Percentiles rank a stretch among this genome's conserved stretches.
Evolutionary conservation across 2,888 invertebrate species (phyloP).

Genomic region (Drosophila dives): DNA sequence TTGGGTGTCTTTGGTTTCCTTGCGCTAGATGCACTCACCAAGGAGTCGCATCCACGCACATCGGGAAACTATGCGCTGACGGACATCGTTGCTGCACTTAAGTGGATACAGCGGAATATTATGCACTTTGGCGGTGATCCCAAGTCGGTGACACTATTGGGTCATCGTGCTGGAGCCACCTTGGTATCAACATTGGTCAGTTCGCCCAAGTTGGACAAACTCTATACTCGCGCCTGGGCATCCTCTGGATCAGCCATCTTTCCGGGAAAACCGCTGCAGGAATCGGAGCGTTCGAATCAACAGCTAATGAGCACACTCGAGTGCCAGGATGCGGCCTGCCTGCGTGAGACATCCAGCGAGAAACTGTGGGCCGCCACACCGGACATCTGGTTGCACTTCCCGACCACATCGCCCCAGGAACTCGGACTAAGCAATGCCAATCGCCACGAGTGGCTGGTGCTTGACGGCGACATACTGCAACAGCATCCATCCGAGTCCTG

Average conservation of each 20-base stretch:
- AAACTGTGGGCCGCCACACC: conserved; percentile 89
- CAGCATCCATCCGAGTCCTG: conserved; percentile 89
- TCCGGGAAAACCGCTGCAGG: conserved; percentile 88
- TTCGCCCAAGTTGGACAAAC: conserved; percentile 87
- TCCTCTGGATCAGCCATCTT: conserved; percentile 91
- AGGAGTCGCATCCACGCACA: conserved; percentile 89
- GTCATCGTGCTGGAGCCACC: conserved; percentile 94
- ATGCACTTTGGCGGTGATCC: conserved; percentile 93
- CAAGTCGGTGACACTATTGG: conserved; percentile 91
- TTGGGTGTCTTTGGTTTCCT: conserved; percentile 92
- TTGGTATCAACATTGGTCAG: conserved; percentile 90
- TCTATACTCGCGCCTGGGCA: conserved; percentile 92
- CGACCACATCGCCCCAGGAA: conserved; percentile 86
- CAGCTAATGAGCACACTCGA: conserved; percentile 87
- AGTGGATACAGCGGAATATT: conserved; percentile 93
- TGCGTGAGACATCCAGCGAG: conserved; percentile 86
- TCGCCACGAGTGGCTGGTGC: conserved; percentile 90
- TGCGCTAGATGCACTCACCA: conserved; percentile 89
- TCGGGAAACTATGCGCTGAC: conserved; percentile 95
- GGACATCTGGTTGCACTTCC: conserved; percentile 89
- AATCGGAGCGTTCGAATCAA: conserved; percentile 88
- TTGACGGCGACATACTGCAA: conserved; percentile 90
- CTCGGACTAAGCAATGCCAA: conserved; percentile 86
- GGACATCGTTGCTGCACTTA: conserved; percentile 90
- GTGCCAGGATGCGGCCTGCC: conserved; percentile 87